These are phyloP conservation scores for Chymomyza caudatula DNA, from an alignment of 2,888 invertebrate genomes.

Conservation along the genomic window DNA sequence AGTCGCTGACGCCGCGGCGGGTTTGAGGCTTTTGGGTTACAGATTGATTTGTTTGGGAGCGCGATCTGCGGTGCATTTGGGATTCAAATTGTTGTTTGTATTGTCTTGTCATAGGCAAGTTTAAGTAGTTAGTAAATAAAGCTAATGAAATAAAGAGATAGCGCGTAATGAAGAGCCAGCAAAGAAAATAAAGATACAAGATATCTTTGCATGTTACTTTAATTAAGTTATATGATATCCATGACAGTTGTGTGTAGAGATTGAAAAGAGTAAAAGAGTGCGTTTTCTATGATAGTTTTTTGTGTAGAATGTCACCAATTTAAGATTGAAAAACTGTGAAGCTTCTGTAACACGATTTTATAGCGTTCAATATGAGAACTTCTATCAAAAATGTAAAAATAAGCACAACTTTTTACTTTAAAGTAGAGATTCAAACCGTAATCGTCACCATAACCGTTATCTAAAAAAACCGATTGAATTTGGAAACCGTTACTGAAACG, in stretches of 20 bases:
- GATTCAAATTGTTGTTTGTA: neutral
- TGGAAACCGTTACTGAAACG: too few relatives aligned
- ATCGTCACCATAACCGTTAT: too few relatives aligned
- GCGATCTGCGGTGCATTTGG: neutral
- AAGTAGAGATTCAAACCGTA: too few relatives aligned
- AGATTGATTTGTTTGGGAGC: neutral
- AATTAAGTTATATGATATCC: neutral
- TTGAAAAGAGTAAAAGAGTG: too few relatives aligned
- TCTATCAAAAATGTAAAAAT: too few relatives aligned
- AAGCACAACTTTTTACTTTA: too few relatives aligned
- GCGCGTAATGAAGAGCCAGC: neutral
- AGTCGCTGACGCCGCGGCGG: slow-evolving; percentile 35
- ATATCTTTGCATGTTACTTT: neutral
- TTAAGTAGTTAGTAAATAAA: neutral
- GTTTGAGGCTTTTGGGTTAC: slow-evolving; percentile 1
- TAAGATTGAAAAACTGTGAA: too few relatives aligned
- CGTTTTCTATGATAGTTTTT: too few relatives aligned
- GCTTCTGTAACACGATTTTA: too few relatives aligned
- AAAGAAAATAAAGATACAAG: neutral
- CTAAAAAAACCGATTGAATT: too few relatives aligned
- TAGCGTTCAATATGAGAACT: too few relatives aligned
- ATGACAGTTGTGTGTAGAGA: neutral
- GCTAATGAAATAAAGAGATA: neutral
- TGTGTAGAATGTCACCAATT: too few relatives aligned
- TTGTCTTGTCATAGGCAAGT: neutral